A percentile compares a stretch with the other conserved stretches of the same genome.
phyloP scores from a whole-genome alignment of 2,797 vertebrate genomes.

The Anabas testudineus region DNA sequence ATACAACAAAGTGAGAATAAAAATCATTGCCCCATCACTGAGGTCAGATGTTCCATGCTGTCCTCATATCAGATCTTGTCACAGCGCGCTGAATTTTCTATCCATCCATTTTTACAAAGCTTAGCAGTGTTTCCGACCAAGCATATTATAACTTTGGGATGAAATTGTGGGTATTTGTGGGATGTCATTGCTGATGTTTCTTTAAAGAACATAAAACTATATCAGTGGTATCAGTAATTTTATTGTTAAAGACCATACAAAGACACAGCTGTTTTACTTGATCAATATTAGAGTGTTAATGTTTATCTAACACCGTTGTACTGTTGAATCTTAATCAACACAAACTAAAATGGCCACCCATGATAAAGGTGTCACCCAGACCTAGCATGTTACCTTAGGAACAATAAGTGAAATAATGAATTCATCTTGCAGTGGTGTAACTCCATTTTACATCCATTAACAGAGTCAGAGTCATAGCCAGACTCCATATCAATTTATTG shows the following conservation, averaged over 20 bases:
- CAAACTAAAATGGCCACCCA: conserved; percentile 27
- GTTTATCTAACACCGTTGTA: neutral
- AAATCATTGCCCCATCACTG: neutral
- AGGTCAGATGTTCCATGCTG: conserved; percentile 18
- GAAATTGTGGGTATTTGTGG: neutral
- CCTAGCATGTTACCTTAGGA: conserved; percentile 56
- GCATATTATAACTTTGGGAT: conserved; percentile 4
- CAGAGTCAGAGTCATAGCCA: conserved; percentile 76
- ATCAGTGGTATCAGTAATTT: conserved; percentile 12
- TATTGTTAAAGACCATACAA: neutral
- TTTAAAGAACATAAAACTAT: neutral
- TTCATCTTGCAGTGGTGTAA: conserved; percentile 68
- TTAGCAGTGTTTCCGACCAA: neutral
- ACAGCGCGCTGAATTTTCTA: conserved; percentile 2
- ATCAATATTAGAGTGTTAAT: conserved; percentile 7
- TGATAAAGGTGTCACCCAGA: conserved; percentile 51
- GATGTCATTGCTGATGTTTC: neutral
- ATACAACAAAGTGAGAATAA: no score
- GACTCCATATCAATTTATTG: conserved; percentile 85
- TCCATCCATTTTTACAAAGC: neutral
- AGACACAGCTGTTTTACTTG: neutral
- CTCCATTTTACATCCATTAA: conserved; percentile 85
- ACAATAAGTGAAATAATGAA: conserved; percentile 72
- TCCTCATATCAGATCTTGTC: conserved; percentile 7
- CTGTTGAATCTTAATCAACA: conserved; percentile 13